A percentile compares a stretch with the other conserved stretches of the same genome.
phyloP scores from a whole-genome alignment of 2,113 vertebrate genomes.

The Hystrix brachyura region DNA sequence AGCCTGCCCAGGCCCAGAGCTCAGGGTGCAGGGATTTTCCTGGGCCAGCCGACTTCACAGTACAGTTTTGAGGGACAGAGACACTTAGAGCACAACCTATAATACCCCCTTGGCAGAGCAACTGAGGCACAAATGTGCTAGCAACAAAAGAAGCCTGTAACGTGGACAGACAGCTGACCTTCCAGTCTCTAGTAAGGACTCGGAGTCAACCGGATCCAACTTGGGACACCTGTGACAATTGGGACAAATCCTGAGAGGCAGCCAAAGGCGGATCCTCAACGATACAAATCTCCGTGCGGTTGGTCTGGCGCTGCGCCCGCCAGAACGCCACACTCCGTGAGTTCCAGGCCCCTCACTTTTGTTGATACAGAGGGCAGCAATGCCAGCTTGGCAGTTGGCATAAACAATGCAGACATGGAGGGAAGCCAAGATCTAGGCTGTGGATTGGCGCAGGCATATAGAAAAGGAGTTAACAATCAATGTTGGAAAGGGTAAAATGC shows the following conservation, averaged over 20 bases:
- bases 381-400: slow-evolving; percentile 6
- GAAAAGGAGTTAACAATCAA: neutral
- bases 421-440: neutral
- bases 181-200: neutral
- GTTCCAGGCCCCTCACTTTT: neutral
- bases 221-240: neutral
- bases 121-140: neutral
- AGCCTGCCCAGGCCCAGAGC: neutral
- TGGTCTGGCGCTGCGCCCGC: neutral
- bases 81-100: accelerated
- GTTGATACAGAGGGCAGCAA: neutral
- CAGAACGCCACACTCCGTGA: accelerated
- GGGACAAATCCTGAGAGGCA: neutral
- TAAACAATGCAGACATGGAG: neutral
- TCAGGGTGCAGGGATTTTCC: neutral
- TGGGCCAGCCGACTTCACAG: accelerated
- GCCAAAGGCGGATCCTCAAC: accelerated
- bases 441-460: neutral
- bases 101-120: neutral
- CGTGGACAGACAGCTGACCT: neutral
- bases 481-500: accelerated
- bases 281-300: accelerated
- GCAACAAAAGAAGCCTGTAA: accelerated
- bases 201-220: neutral
- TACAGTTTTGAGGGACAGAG: neutral